Base-by-base conservation (phyloP, 2,113 vertebrate species). In the Scomber japonicus region DNA sequence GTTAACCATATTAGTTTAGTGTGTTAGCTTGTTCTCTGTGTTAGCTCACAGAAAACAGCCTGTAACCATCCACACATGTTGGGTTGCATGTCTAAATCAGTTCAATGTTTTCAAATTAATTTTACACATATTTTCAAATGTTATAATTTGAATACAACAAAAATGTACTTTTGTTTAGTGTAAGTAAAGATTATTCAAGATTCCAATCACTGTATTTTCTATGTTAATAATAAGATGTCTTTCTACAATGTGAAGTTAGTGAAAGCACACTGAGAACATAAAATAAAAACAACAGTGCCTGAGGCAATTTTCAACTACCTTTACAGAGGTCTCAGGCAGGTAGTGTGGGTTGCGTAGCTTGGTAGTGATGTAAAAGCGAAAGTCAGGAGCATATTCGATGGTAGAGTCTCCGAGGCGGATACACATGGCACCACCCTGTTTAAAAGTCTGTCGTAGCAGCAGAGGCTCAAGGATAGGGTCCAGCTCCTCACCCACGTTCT, bases 331-430 rank as follows among this genome's bases (percentile, higher is more conserved):
- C 89, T 97, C 96, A 11, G 96, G 96, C 67, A 97, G 94, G 89
- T 96, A 97, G 80, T 97, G 96, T 13, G 95, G 97, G 89, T 98
- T 98, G 53, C 97, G 94, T 11, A 98, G 89, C 85, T 97, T 97
- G 46, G 97, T 96, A 3, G 97, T 98, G 69, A 97, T 96, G 68
- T 97, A 97, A 88, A 98, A 97, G 66, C 96, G 95, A 78, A 99
- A 97, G 88, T 97, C 95, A 0, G 95, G 95, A 12, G 95, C 89
- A 1, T 97, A 97, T 64, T 97, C 96, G 1, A 96, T 94, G 21
- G 94, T 96, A 6, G 96, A 92, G 65, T 97, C 96, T 17, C 96
- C 97, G 13, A 98, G 94, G 6, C 96, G 96, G 80, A 98, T 96
- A 61, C 96, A 97, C 0, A 92, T 55, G 16, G 93, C 95, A 11